These are phyloP conservation scores for Drosophila bocki DNA, from an alignment of 1,140 invertebrate species.

Conservation along the genomic window DNA sequence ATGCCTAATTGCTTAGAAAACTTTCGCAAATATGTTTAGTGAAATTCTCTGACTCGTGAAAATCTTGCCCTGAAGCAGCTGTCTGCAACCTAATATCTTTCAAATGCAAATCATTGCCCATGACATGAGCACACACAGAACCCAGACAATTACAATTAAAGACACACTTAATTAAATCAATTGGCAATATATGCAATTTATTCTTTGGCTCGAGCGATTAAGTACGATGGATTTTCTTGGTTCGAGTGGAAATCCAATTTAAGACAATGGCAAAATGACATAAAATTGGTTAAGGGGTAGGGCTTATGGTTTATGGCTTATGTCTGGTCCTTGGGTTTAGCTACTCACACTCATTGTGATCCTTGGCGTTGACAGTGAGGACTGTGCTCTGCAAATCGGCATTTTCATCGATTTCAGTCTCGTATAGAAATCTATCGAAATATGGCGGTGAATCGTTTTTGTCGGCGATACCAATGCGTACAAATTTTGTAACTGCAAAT, in stretches of 20 bases:
- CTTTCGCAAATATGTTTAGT: background rate
- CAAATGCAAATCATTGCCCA: constrained; percentile 33
- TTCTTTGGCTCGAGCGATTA: constrained; percentile 32
- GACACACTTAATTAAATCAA: constrained; percentile 76
- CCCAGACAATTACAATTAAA: constrained; percentile 65
- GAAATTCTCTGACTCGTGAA: constrained; percentile 11
- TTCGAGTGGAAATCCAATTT: constrained; percentile 37
- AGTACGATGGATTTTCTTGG: constrained; percentile 14
- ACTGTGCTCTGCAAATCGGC: constrained; percentile 89
- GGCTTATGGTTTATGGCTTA: constrained; percentile 36
- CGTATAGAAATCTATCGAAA: constrained; percentile 90
- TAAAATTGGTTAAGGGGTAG: constrained; percentile 23
- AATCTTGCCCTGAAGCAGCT: constrained; percentile 2
- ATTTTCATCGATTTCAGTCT: constrained; percentile 90
- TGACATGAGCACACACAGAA: background rate
- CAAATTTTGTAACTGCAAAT: constrained; percentile 86
- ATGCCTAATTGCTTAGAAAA: constrained; percentile 13
- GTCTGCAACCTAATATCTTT: constrained; percentile 40
- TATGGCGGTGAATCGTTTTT: constrained; percentile 90
- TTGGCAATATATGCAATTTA: constrained; percentile 63
- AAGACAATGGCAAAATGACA: constrained; percentile 29
- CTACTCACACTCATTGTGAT: constrained; percentile 88
- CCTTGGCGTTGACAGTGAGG: constrained; percentile 89
- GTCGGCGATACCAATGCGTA: constrained; percentile 86
- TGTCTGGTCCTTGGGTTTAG: constrained; percentile 17